These are phyloP conservation scores for Colletes collaris DNA, from an alignment of 2,888 invertebrate genomes.

Conservation along the genomic window DNA sequence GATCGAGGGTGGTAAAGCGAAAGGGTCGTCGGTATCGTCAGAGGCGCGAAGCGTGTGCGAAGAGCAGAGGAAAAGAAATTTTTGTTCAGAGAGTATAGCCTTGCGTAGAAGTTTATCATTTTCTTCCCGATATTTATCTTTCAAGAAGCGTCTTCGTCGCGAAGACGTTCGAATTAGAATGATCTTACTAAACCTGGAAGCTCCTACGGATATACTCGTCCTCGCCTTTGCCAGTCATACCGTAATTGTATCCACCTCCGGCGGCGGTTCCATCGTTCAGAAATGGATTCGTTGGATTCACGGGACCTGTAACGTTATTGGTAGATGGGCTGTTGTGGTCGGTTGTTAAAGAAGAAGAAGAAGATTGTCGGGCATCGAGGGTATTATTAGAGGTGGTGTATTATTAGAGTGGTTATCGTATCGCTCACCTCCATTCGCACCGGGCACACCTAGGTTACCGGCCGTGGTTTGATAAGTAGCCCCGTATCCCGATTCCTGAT, in stretches of 20 bases:
- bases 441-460: constrained; percentile 88
- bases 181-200: constrained; percentile 80
- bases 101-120: constrained; percentile 55
- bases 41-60: neutral
- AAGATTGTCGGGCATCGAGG: too few species aligned
- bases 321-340: too few species aligned
- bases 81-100: constrained; percentile 66
- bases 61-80: constrained; percentile 32
- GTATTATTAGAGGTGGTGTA: neutral
- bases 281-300: constrained; percentile 81
- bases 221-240: constrained; percentile 78
- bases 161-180: constrained; percentile 62
- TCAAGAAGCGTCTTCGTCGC: constrained; percentile 37
- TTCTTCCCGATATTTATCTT: neutral
- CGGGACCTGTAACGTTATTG: constrained; percentile 66
- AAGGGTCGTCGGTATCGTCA: neutral
- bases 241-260: constrained; percentile 77
- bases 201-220: constrained; percentile 82
- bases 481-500: constrained; percentile 89
- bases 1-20: too few species aligned
- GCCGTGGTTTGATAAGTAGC: constrained; percentile 89
- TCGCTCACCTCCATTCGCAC: constrained; percentile 80
- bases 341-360: too few species aligned
- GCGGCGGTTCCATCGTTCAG: constrained; percentile 76
- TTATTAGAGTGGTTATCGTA: neutral